A percentile compares a stretch with the other conserved stretches of the same genome.
Conservation (phyloP, 2,888 invertebrate genomes). For the Sphinx pinastri region DNA sequence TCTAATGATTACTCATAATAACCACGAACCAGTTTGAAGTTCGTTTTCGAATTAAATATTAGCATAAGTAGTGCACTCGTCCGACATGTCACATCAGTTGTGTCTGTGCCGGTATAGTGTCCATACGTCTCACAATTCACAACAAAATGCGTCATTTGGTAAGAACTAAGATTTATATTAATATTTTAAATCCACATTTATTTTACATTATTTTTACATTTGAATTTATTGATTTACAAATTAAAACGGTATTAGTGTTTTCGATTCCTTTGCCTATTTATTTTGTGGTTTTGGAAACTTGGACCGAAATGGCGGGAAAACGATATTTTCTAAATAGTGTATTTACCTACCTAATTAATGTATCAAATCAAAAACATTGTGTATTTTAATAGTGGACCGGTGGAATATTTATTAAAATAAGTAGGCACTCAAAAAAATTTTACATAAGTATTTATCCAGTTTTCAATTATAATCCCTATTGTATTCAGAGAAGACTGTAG, state of each 20-base stretch:
- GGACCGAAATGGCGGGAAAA: neutral
- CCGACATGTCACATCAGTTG: neutral
- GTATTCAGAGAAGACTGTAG: no score
- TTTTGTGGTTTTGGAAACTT: neutral
- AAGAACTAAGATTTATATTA: neutral
- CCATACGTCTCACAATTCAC: neutral
- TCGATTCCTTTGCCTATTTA: neutral
- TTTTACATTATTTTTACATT: neutral
- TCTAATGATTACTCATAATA: slow-evolving; percentile 8
- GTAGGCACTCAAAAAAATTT: no score
- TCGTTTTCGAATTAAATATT: neutral
- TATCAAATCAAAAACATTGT: no score
- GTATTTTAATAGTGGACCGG: no score
- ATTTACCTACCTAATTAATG: no score
- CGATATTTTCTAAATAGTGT: neutral
- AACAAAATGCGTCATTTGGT: slow-evolving; percentile 19
- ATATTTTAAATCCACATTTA: neutral
- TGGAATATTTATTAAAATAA: no score
- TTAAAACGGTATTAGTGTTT: neutral
- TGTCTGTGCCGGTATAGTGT: neutral
- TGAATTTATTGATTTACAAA: neutral
- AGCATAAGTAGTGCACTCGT: neutral
- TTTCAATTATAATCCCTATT: no score
- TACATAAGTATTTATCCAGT: no score
- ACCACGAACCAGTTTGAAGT: neutral